Conservation (phyloP, 1,140 invertebrate genomes). For the Leptestheria dahalacensis region DNA sequence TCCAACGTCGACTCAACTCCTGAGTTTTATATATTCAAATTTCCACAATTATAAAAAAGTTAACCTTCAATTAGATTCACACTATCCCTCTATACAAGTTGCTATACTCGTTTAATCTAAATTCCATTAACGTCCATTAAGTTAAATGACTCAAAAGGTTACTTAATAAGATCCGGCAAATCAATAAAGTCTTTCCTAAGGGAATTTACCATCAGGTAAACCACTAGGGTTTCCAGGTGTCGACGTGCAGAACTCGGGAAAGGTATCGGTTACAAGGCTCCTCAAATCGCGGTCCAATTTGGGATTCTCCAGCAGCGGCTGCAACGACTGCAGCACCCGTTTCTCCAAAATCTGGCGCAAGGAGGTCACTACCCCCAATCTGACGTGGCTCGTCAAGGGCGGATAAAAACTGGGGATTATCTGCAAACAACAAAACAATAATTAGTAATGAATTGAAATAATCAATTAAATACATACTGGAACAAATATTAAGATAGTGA, state of each 20-base stretch:
- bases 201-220: background rate
- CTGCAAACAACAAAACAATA: slow-evolving; percentile 32
- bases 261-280: slow-evolving; percentile 70
- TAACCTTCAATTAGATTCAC: too few relatives aligned
- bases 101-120: too few relatives aligned
- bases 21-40: too few relatives aligned
- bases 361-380: slow-evolving; percentile 80
- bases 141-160: too few relatives aligned
- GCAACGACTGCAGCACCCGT: slow-evolving; percentile 72
- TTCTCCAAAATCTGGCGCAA: slow-evolving; percentile 85
- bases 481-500: background rate
- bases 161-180: too few relatives aligned
- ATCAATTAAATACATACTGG: too few relatives aligned
- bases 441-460: background rate
- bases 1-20: too few relatives aligned
- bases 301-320: slow-evolving; percentile 80
- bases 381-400: slow-evolving; percentile 62
- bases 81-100: too few relatives aligned
- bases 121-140: too few relatives aligned
- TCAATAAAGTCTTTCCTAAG: background rate
- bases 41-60: too few relatives aligned
- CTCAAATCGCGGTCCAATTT: slow-evolving; percentile 81
- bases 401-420: slow-evolving; percentile 90
- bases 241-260: slow-evolving; percentile 72
- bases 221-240: slow-evolving; percentile 19